Base-by-base conservation (phyloP, 2,888 invertebrate genomes). In the Stenotaenia linearis region DNA sequence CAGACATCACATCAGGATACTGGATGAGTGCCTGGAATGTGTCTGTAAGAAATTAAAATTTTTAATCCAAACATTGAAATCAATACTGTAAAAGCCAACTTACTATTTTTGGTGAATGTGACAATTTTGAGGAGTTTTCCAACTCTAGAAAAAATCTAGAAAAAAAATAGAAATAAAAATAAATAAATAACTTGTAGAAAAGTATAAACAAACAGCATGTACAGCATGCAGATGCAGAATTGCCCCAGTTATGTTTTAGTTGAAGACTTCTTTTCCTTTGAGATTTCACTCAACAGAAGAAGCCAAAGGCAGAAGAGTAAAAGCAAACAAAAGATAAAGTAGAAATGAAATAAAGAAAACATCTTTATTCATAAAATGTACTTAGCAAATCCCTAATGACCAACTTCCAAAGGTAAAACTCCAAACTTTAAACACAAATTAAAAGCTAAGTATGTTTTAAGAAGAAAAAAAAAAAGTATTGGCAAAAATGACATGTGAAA, bases 51-150 rank as follows among this genome's bases (percentile, higher is more conserved):
- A 86, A 18, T 32, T 25, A 69, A 69, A 9, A 69, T 4, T 3
- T 69, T 28, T 28, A 69, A 28, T 28, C 18, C 30, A 32, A 32
- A 18, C 35, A 35, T 32, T 21, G 28, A 75, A 35, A 32, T 32
- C 28, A 35, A 35, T 18, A 75, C 15, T n/a, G 1, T 77, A 35
- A 15, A 25, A 75, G n/a, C 21, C 79, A 84, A 92, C 95, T 94
- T 90, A 96, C 98, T 97, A 88, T 99, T 99, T 90, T 99, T 99
- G 85, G 96, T 98, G 90, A 99, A 99, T 84, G 98, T 99, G 86
- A 99, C 98, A 85, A 99, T 98, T 89, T 98, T 98, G 86, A 98
- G 91, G 85, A 99, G 98, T 89, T 97, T 98, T 85, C 99, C 99
- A 88, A 95, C 98, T 84, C 98, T 92, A 85, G 97, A 96, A 91